A percentile compares a stretch with the other conserved stretches of the same genome.
These are phyloP conservation scores for Gallinago stenura DNA, from an alignment of 2,797 vertebrate species.

Conservation along the genomic window DNA sequence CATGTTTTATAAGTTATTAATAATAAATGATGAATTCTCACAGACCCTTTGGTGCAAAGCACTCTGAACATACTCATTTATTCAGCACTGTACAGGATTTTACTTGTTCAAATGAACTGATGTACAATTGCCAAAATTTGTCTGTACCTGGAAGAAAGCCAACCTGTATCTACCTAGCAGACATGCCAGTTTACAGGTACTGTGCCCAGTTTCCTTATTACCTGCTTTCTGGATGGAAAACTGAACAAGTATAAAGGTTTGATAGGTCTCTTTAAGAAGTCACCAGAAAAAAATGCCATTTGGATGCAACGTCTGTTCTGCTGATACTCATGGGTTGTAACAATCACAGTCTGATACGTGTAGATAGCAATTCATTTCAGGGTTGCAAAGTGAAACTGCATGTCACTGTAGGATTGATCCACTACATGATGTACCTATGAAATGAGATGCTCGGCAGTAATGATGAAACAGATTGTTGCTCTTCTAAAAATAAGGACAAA, in stretches of 20 bases:
- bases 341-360: not conserved
- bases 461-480: not conserved
- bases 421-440: not conserved
- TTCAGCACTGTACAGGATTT: not conserved
- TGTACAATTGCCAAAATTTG: not conserved
- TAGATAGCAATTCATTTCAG: not conserved
- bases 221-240: not conserved
- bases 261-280: not conserved
- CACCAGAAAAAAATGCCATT: not conserved
- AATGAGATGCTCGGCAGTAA: not conserved
- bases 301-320: not conserved
- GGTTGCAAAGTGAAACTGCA: not conserved
- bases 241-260: not conserved
- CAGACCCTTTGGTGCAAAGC: not conserved
- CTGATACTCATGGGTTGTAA: accelerated
- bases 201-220: not conserved
- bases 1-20: not conserved
- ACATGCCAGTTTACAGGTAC: not conserved
- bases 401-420: not conserved
- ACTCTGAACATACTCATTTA: not conserved
- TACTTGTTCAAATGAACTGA: not conserved
- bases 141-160: not conserved
- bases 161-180: not conserved
- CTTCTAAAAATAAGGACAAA: not conserved
- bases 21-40: conserved; percentile 2